Conservation (phyloP, 2,113 vertebrate species). For the Poeciliopsis turrubarensis region DNA sequence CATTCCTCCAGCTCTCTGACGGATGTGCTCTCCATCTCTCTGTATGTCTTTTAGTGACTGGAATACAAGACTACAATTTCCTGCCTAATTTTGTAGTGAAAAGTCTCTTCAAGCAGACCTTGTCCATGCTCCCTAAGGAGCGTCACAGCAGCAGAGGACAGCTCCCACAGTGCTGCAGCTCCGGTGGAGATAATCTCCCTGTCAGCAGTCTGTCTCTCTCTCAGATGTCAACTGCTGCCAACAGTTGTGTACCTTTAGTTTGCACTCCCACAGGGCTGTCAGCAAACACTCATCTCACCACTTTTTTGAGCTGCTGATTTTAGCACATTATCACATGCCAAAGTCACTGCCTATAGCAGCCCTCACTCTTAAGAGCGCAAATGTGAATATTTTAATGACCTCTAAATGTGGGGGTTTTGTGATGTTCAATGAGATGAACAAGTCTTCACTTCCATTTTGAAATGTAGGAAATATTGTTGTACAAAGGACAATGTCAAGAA, state of each 20-base stretch:
- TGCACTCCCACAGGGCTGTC: constrained; percentile 59
- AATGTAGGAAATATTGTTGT: not conserved
- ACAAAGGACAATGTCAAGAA: no score
- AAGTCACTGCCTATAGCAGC: constrained; percentile 5
- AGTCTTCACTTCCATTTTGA: not conserved
- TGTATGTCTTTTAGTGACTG: constrained; percentile 11
- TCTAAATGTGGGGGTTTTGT: not conserved
- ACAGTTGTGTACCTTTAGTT: constrained; percentile 58
- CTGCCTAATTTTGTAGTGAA: constrained; percentile 36
- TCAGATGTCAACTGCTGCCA: constrained; percentile 64
- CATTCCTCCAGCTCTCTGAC: constrained; percentile 25
- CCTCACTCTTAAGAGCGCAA: not conserved
- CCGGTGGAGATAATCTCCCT: constrained; percentile 72
- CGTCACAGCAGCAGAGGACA: constrained; percentile 55
- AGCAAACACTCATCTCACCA: constrained; percentile 42
- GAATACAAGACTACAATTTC: constrained; percentile 30
- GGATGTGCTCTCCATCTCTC: constrained; percentile 18
- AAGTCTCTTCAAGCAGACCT: constrained; percentile 43
- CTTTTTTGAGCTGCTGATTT: constrained; percentile 37
- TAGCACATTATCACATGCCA: constrained; percentile 11
- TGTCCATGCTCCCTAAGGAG: constrained; percentile 55
- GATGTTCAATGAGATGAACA: constrained; percentile 12
- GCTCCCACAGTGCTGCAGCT: constrained; percentile 56
- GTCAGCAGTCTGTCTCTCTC: constrained; percentile 71
- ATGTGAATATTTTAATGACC: constrained; percentile 16